Evolutionary conservation across 2,888 invertebrate species (phyloP).

Genomic region (Cabera pusaria): DNA sequence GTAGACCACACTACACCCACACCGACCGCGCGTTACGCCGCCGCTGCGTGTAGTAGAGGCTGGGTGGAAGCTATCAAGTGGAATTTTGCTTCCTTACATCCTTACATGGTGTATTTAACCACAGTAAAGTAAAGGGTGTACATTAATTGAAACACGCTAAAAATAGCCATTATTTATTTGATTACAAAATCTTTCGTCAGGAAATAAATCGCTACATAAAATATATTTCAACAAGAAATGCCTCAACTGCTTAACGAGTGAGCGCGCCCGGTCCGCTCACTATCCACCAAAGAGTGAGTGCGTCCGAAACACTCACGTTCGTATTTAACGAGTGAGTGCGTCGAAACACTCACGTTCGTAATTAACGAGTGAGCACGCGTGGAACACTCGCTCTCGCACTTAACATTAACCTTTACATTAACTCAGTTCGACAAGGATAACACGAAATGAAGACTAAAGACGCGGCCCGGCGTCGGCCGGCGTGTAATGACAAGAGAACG

Average conservation of each 20-base stretch:
- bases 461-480: too few species aligned
- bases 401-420: conserved; percentile 49
- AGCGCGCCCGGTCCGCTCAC: conserved; percentile 18
- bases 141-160: conserved; percentile 43
- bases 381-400: conserved; percentile 49
- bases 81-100: too few species aligned
- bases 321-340: too few species aligned
- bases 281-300: too few species aligned
- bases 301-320: too few species aligned
- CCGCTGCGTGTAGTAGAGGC: too few species aligned
- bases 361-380: conserved; percentile 37
- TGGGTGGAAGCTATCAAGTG: too few species aligned
- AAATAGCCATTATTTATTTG: conserved; percentile 81
- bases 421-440: conserved; percentile 52
- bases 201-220: conserved; percentile 79
- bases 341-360: too few species aligned
- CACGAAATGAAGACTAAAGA: conserved; percentile 44
- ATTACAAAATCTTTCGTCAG: conserved; percentile 78
- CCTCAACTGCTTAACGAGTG: conserved; percentile 52
- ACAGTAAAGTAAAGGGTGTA: background rate
- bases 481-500: too few species aligned
- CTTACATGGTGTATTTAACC: too few species aligned
- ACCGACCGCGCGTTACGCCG: too few species aligned
- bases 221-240: conserved; percentile 74
- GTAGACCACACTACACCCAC: too few species aligned